Conservation (phyloP, 2,797 vertebrate genomes). For the Tragopan temminckii region DNA sequence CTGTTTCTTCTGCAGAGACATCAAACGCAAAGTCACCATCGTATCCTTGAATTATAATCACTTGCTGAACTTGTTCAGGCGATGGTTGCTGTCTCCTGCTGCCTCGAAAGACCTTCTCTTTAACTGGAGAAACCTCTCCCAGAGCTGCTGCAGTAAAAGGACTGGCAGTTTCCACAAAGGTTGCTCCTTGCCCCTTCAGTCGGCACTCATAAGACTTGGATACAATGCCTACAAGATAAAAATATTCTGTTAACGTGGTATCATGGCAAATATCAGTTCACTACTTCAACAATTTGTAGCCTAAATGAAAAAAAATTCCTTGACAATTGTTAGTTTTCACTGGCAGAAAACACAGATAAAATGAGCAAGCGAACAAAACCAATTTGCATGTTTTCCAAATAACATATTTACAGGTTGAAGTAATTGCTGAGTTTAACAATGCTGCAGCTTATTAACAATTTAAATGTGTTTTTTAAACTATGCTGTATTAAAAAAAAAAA, state of each 20-base stretch:
- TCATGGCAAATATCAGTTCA: conserved; percentile 5
- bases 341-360: conserved; percentile 58
- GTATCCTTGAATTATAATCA: conserved; percentile 96
- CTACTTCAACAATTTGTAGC: conserved; percentile 13
- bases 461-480: conserved; percentile 39
- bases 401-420: conserved; percentile 61
- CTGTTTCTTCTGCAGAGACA: conserved; percentile 92
- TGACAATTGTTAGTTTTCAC: conserved; percentile 31
- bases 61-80: conserved; percentile 89
- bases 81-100: conserved; percentile 55
- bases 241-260: neutral
- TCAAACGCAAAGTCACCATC: conserved; percentile 89
- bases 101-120: conserved; percentile 66
- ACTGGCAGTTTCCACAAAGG: conserved; percentile 91
- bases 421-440: conserved; percentile 63
- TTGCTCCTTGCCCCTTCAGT: conserved; percentile 94
- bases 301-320: neutral
- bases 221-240: conserved; percentile 90
- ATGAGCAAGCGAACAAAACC: conserved; percentile 26
- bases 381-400: conserved; percentile 61
- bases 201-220: conserved; percentile 99
- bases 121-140: conserved; percentile 76
- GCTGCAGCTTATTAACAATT: conserved; percentile 60
- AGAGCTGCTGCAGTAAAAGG: conserved; percentile 80
- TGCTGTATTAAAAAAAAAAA: neutral